Conservation (phyloP, 2,113 vertebrate species). For the Cepphus grylle region DNA sequence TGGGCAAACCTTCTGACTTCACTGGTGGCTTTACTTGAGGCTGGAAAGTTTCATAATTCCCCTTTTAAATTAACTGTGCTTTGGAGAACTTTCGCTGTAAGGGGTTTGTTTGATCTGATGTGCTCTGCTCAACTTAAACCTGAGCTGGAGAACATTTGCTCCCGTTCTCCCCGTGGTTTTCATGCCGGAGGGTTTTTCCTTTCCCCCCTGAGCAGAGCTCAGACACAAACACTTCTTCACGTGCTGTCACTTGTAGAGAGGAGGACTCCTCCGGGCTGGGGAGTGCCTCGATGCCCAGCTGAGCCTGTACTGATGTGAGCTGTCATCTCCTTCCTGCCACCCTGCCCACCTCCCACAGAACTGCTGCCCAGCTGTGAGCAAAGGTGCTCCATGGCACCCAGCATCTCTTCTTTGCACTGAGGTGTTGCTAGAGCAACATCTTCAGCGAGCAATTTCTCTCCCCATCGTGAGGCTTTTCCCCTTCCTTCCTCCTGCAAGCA, state of each 20-base stretch:
- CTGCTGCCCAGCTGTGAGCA: background rate
- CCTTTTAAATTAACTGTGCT: slow-evolving; percentile 47
- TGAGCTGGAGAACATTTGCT: background rate
- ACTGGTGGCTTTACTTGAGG: slow-evolving; percentile 26
- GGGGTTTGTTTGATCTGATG: slow-evolving; percentile 25
- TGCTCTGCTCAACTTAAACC: background rate
- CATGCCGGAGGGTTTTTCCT: background rate
- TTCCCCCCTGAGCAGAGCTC: background rate
- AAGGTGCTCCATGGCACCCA: background rate
- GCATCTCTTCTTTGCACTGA: background rate
- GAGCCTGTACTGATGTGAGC: background rate
- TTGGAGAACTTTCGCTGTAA: background rate
- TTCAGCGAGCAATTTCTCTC: background rate
- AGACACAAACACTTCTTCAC: background rate
- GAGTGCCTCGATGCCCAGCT: background rate
- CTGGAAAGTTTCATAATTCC: slow-evolving; percentile 42
- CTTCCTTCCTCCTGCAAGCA: background rate
- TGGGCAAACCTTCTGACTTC: slow-evolving; percentile 2
- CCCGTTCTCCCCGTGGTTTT: background rate
- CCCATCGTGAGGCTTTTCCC: background rate
- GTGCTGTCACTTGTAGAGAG: background rate
- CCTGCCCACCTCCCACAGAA: background rate
- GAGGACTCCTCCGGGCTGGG: background rate
- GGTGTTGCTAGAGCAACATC: background rate
- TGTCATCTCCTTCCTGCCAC: background rate